Evolutionary conservation across 2,113 vertebrate genomes (phyloP).

Genomic region (Corythaeola cristata): DNA sequence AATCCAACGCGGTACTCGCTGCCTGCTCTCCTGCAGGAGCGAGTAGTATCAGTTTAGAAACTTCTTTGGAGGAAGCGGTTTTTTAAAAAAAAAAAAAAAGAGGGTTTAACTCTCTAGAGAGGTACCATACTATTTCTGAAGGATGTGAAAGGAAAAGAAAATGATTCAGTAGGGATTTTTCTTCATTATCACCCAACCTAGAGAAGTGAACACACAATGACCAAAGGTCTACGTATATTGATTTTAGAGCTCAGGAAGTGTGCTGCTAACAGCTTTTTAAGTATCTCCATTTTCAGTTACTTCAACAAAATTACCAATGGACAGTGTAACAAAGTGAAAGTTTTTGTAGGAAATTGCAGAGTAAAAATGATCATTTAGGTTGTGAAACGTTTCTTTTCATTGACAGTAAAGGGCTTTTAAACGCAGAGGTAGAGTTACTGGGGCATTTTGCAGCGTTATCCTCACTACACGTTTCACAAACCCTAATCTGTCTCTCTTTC

Average conservation of each 20-base stretch:
- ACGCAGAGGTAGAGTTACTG: neutral
- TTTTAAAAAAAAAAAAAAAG: neutral
- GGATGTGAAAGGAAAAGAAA: slow-evolving; percentile 52
- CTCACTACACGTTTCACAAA: slow-evolving; percentile 2
- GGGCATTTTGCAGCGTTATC: neutral
- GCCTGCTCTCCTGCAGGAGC: neutral
- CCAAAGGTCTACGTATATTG: slow-evolving; percentile 31
- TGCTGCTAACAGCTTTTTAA: slow-evolving; percentile 63
- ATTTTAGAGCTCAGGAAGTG: slow-evolving; percentile 53
- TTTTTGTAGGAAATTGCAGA: slow-evolving; percentile 60
- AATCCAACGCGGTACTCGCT: rapidly evolving
- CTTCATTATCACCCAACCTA: slow-evolving; percentile 52
- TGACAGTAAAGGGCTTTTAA: slow-evolving; percentile 46
- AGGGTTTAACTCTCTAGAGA: slow-evolving; percentile 46
- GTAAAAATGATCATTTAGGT: slow-evolving; percentile 46
- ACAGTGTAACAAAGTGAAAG: slow-evolving; percentile 53
- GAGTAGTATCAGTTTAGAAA: neutral
- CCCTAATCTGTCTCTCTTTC: slow-evolving; percentile 20
- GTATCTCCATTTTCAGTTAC: slow-evolving; percentile 70
- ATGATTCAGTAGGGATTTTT: slow-evolving; percentile 54
- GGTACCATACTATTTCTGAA: slow-evolving; percentile 18
- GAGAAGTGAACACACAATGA: slow-evolving; percentile 31
- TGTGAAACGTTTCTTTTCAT: slow-evolving; percentile 53
- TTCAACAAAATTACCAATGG: slow-evolving; percentile 68
- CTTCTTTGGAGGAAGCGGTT: neutral